Evolutionary conservation across 2,888 invertebrate species (phyloP).

Genomic region (Macrosoma leucophasiata): DNA sequence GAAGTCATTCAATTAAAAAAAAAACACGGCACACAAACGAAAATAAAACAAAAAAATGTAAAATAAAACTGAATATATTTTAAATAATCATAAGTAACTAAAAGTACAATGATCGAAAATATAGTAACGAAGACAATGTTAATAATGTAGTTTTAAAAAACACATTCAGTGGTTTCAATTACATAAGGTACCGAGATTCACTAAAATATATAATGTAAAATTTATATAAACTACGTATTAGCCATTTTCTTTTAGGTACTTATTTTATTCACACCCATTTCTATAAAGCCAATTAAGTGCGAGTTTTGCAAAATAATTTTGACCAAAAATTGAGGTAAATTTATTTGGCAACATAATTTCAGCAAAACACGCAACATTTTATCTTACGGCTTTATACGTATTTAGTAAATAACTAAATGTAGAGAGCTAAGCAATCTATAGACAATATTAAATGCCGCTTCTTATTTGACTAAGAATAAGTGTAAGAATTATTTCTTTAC

Average conservation of each 20-base stretch:
- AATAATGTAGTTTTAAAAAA: constrained; percentile 21
- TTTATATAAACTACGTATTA: constrained; percentile 32
- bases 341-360: too few relatives aligned
- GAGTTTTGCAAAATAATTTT: too few relatives aligned
- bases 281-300: too few relatives aligned
- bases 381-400: constrained; percentile 35
- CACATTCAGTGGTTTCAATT: constrained; percentile 28
- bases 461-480: too few relatives aligned
- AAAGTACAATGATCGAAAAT: constrained; percentile 51
- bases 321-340: too few relatives aligned
- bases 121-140: constrained; percentile 45
- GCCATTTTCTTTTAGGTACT: constrained; percentile 41
- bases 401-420: too few relatives aligned
- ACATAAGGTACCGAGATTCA: constrained; percentile 66
- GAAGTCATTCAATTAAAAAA: too few relatives aligned
- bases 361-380: too few relatives aligned
- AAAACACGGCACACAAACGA: constrained; percentile 46
- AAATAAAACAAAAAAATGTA: constrained; percentile 69
- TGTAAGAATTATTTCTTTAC: constrained; percentile 3
- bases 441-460: too few relatives aligned
- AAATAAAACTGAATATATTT: constrained; percentile 75
- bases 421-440: constrained; percentile 27
- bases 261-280: too few relatives aligned
- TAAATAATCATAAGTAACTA: constrained; percentile 65
- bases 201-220: constrained; percentile 39